Evolutionary conservation across 2,888 invertebrate genomes (phyloP).

Genomic region (Drosophila bunnanda): DNA sequence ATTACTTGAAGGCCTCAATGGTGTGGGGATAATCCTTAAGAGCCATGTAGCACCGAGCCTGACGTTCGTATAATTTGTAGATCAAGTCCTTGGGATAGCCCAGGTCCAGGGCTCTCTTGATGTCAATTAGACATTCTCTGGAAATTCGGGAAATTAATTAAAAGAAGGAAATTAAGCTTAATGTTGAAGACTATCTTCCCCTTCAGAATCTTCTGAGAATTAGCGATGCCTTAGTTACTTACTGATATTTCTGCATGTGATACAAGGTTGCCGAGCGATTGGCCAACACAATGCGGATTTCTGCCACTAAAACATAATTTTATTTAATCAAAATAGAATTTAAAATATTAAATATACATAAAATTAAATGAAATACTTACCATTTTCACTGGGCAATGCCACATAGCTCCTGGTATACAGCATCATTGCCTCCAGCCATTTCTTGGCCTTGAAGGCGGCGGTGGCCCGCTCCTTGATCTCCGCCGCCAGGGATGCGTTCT

Average conservation of each 20-base stretch:
- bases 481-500: constrained; percentile 87
- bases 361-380: constrained; percentile 83
- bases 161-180: not conserved
- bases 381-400: constrained; percentile 88
- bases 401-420: constrained; percentile 90
- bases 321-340: too few relatives aligned
- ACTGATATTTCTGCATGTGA: constrained; percentile 87
- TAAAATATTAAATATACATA: not conserved
- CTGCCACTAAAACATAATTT: constrained; percentile 85
- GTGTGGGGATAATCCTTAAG: constrained; percentile 89
- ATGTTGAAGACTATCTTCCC: too few relatives aligned
- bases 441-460: constrained; percentile 89
- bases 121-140: constrained; percentile 89
- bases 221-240: not conserved
- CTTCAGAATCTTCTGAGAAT: accelerated
- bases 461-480: constrained; percentile 90
- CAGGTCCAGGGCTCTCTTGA: constrained; percentile 87
- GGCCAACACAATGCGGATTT: constrained; percentile 89
- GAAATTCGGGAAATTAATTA: constrained; percentile 51
- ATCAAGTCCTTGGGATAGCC: constrained; percentile 90
- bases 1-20: constrained; percentile 87
- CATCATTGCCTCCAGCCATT: constrained; percentile 89
- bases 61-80: constrained; percentile 91
- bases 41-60: constrained; percentile 89
- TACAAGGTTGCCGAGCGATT: constrained; percentile 93